Evolutionary conservation across 2,797 vertebrate species (phyloP), one percentile per base, ranked within the genome.

Genomic region (Tarsius wallacei): DNA sequence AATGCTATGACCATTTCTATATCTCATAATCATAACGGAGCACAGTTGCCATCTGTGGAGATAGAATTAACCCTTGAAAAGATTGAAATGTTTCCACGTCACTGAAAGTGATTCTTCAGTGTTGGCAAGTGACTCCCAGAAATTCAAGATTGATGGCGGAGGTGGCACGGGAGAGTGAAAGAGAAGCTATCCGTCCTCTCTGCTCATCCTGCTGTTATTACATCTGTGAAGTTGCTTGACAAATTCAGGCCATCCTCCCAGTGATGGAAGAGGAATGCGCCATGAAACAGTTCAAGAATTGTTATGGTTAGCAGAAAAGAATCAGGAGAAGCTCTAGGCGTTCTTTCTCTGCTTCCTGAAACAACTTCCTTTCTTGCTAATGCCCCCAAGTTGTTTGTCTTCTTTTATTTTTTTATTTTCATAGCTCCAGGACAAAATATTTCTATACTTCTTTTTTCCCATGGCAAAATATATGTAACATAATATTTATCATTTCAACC

Each of bases 51-150:
- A 53, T 31, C 33, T 53, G 7, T 78, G 57, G 80, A 90, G n/a
- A 53, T 66, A 49, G 33, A 88, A 53, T 51, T 93, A 84, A 81
- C 59, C 19, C 70, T 83, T 87, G 24, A 97, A 93, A 64, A 17
- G 51, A 22, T 12, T 68, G 47, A 77, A 93, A 93, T 49, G 2
- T 3, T 84, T 97, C 80, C 88, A 24, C 24, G 57, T 70, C 80
- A 87, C 53, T 77, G 47, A 36, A 83, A 93, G 66, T 89, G 74
- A 87, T 88, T 88, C 64, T 81, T 90, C 49, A 55, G 66, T 24
- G 16, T 74, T 57, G 66, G 74, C 57, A 94, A 85, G 3, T 64
- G 49, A 94, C 19, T 57, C 49, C 70, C 74, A 55, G n/a, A 71
- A 88, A 53, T 83, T 91, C 31, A 63, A 59, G 71, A 81, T 7